Percentiles rank a stretch among this genome's conserved stretches.
Evolutionary conservation across 2,113 vertebrate genomes (phyloP).

Genomic region (Grus americana): DNA sequence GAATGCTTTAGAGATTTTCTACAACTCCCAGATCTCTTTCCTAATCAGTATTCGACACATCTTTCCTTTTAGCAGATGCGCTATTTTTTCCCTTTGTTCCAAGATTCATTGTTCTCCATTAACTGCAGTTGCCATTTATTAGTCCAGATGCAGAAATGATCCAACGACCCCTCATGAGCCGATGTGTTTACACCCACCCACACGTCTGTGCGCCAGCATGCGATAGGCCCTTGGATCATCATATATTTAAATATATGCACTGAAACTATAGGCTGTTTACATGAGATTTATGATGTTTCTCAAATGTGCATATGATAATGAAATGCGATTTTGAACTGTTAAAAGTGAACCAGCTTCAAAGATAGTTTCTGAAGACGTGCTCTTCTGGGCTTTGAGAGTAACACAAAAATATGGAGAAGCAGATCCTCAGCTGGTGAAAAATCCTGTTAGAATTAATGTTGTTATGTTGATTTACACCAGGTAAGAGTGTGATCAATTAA

Average conservation of each 20-base stretch:
- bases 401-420: neutral
- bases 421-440: constrained; percentile 22
- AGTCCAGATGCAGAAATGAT: constrained; percentile 57
- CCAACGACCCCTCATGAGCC: neutral
- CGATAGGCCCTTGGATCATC: neutral
- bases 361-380: neutral
- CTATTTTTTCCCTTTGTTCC: constrained; percentile 65
- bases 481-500: constrained; percentile 42
- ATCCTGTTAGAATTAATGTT: constrained; percentile 14
- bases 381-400: neutral
- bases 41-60: constrained; percentile 73
- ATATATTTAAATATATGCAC: constrained; percentile 9
- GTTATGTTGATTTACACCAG: constrained; percentile 37
- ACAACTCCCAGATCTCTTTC: constrained; percentile 70
- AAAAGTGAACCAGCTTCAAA: constrained; percentile 12
- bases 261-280: neutral
- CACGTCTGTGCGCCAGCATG: neutral
- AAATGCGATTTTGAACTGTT: neutral
- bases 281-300: constrained; percentile 22
- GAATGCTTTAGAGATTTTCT: constrained; percentile 72
- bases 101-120: constrained; percentile 64
- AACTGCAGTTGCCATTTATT: constrained; percentile 64
- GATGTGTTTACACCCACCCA: neutral
- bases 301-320: neutral
- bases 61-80: constrained; percentile 68